Evolutionary conservation across 2,888 invertebrate species (phyloP).

Genomic region (Baronia brevicornis): DNA sequence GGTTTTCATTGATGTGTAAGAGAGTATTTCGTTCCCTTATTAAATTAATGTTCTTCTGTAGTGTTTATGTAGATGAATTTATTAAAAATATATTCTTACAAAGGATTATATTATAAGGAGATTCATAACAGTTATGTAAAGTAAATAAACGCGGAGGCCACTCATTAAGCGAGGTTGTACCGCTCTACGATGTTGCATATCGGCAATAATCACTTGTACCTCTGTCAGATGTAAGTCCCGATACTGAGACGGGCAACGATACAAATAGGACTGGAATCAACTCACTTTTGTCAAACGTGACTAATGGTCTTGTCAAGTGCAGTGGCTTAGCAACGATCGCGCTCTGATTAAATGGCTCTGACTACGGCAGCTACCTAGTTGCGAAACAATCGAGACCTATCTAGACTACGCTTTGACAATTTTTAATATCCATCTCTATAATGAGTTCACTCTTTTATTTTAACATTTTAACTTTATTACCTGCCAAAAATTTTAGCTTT

Average conservation of each 20-base stretch:
- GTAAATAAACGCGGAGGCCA: too few species aligned
- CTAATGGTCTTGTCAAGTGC: conserved; percentile 13
- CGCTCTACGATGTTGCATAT: too few species aligned
- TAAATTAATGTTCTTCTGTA: too few species aligned
- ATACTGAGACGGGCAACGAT: not conserved
- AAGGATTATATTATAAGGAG: too few species aligned
- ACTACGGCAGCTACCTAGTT: conserved; percentile 6
- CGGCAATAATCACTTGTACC: too few species aligned
- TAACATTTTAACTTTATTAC: not conserved
- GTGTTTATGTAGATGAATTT: too few species aligned
- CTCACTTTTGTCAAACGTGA: conserved; percentile 12
- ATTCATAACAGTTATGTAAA: too few species aligned
- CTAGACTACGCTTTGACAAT: conserved; percentile 6
- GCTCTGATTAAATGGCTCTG: conserved; percentile 9
- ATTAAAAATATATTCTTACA: too few species aligned
- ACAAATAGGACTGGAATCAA: conserved; percentile 8
- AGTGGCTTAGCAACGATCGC: conserved; percentile 9
- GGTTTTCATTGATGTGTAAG: conserved; percentile 11
- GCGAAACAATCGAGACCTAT: conserved; percentile 11
- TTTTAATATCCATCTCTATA: conserved; percentile 6
- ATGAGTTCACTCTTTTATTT: conserved; percentile 5
- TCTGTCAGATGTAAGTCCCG: too few species aligned
- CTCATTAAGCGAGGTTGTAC: too few species aligned
- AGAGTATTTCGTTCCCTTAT: too few species aligned
- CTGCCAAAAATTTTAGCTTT: too few species aligned